A percentile compares a stretch with the other conserved stretches of the same genome.
Conservation (phyloP, 1,140 invertebrate species). For the Magallana gigas region DNA sequence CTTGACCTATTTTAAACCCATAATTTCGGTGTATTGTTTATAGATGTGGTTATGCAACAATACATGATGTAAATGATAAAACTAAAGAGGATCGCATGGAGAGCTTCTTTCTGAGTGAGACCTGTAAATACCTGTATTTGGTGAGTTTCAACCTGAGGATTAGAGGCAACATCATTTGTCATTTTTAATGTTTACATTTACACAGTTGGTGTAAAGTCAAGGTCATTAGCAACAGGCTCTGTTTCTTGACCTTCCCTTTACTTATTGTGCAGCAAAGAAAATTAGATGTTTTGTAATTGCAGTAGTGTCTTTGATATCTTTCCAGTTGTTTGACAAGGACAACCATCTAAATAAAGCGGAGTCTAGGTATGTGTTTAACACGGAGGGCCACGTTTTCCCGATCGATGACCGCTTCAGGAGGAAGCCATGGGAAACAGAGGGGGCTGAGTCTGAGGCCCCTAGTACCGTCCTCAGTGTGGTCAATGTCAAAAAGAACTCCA, state of each 20-base stretch:
- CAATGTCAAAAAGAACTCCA: slow-evolving; percentile 64
- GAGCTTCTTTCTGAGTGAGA: slow-evolving; percentile 98
- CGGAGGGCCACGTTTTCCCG: slow-evolving; percentile 86
- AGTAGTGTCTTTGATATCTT: slow-evolving; percentile 39
- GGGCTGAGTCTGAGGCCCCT: slow-evolving; percentile 7
- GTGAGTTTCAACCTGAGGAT: slow-evolving; percentile 76
- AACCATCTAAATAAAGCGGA: slow-evolving; percentile 84
- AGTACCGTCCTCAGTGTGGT: slow-evolving; percentile 56
- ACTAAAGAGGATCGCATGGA: slow-evolving; percentile 99
- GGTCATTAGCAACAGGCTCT: too few relatives aligned
- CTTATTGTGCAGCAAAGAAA: too few relatives aligned
- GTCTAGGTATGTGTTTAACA: slow-evolving; percentile 84
- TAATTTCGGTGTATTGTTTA: too few relatives aligned
- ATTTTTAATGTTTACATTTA: too few relatives aligned
- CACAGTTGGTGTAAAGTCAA: too few relatives aligned
- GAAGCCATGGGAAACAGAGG: slow-evolving; percentile 65
- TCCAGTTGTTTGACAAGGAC: slow-evolving; percentile 85
- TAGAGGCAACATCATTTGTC: too few relatives aligned
- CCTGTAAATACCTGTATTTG: slow-evolving; percentile 97
- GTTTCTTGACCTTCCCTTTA: too few relatives aligned
- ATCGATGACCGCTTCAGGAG: slow-evolving; percentile 79
- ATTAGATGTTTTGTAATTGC: too few relatives aligned
- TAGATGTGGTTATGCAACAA: slow-evolving; percentile 86
- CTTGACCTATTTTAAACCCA: too few relatives aligned
- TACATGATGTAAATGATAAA: slow-evolving; percentile 92